phyloP scores from a whole-genome alignment of 37 sponge, comb jelly and placozoan species.

The Theonella swinhoei region DNA sequence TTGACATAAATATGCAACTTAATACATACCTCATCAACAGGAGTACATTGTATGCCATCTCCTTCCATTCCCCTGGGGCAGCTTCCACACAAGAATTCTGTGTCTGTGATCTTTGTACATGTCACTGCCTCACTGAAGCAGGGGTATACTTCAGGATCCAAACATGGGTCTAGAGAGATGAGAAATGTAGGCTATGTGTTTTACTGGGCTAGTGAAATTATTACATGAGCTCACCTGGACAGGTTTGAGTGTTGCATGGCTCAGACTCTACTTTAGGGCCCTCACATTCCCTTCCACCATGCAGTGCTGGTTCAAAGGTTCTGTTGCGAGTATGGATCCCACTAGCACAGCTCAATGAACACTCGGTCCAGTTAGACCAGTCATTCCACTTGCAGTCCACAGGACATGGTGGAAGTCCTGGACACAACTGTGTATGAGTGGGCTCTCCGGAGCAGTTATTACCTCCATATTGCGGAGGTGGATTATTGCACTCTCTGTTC shows the following conservation, averaged over 20 bases:
- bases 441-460: slow-evolving; percentile 56
- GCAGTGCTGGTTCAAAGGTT: slow-evolving; percentile 9
- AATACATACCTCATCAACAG: slow-evolving; percentile 72
- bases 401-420: neutral
- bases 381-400: slow-evolving; percentile 43
- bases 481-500: slow-evolving; percentile 59
- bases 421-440: slow-evolving; percentile 41
- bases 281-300: slow-evolving; percentile 41
- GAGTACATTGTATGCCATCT: slow-evolving; percentile 62
- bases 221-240: slow-evolving; percentile 31
- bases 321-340: slow-evolving; percentile 28
- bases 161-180: slow-evolving; percentile 88
- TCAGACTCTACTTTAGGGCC: slow-evolving; percentile 25
- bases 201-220: neutral
- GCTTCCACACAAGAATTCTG: slow-evolving; percentile 75
- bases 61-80: slow-evolving; percentile 86
- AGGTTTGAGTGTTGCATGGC: slow-evolving; percentile 47
- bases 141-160: slow-evolving; percentile 43
- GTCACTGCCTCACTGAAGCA: slow-evolving; percentile 44
- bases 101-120: slow-evolving; percentile 56
- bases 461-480: slow-evolving; percentile 74
- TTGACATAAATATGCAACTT: no score
- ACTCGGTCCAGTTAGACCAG: slow-evolving; percentile 54
- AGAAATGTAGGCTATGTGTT: no score
- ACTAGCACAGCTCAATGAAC: slow-evolving; percentile 37